Base-by-base conservation (phyloP, 2,113 vertebrate species). In the Nerophis lumbriciformis region DNA sequence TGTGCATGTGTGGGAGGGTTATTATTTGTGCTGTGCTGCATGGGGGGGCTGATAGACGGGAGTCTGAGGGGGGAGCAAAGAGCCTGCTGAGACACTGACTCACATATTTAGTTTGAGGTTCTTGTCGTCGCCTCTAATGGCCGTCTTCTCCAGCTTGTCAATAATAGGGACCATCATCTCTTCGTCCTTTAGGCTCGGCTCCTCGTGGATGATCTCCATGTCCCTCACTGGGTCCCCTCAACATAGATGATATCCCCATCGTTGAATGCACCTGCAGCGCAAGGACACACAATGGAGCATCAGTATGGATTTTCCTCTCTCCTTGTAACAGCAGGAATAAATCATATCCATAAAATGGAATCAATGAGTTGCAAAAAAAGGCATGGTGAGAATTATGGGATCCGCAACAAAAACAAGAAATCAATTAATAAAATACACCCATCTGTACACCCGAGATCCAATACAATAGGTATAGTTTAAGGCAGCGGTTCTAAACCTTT, bases 211-310 rank as follows among this genome's bases (percentile, higher is more conserved):
- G 84, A 91, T 90, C 82, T 90, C 89, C 49, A 91, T 88, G 71
- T 99, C 95, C 81, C 97, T 94, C 71, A 98, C 92, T 37, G 96
- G 96, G 88, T 97, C 93, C 70, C 95, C 94, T 98, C 96, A 69
- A 97, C 90, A n/a, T 98, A 95, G 28, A 96, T 94, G 83, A 99
- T 98, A 87, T 98, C 97, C 88, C 98, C 95, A 78, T 99, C 94
- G 86, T 97, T 94, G 84, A 98, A 98, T 21, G 93, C 94, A 81
- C 95, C 89, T 91, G 72, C 68, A 53, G 74, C 4, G 60, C 70
- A 5, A 50, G 54, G 47, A 84, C 60, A 74, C 51, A 81, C 63
- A 63, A 65, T 2, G 16, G 2, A 11, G 10, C 9, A 66, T 64
- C 15, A 49, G 53, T 21, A 39, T 35, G 50, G 28, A 52, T 16